These are phyloP conservation scores for Crenichthys baileyi DNA, from an alignment of 2,797 vertebrate genomes.

Conservation along the genomic window DNA sequence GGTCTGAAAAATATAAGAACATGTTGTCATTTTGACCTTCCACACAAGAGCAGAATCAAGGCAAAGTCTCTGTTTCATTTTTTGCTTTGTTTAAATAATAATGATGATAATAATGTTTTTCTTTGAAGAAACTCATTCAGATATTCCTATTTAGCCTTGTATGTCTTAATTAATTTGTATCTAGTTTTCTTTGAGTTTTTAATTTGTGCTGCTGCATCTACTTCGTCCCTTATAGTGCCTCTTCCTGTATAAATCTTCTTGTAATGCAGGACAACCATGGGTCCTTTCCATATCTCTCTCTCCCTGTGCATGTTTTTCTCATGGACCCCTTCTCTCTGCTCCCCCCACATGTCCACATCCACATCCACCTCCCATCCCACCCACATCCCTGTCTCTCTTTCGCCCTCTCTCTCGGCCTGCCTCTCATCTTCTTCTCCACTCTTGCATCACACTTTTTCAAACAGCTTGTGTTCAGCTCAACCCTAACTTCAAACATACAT, in stretches of 20 bases:
- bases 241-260: conserved; percentile 27
- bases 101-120: conserved; percentile 5
- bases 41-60: conserved; percentile 40
- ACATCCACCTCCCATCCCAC: not conserved
- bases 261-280: conserved; percentile 26
- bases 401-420: conserved; percentile 46
- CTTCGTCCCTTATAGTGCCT: conserved; percentile 31
- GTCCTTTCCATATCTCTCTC: conserved; percentile 49
- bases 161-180: conserved; percentile 27
- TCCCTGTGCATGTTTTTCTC: conserved; percentile 43
- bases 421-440: conserved; percentile 69
- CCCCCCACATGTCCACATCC: not conserved
- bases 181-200: conserved; percentile 10
- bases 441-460: conserved; percentile 77
- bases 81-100: conserved; percentile 5
- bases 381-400: conserved; percentile 27
- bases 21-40: conserved; percentile 72
- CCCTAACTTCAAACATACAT: conserved; percentile 80
- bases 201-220: conserved; percentile 36
- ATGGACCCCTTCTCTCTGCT: conserved; percentile 35
- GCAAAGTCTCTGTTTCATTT: conserved; percentile 34
- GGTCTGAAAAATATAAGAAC: conserved; percentile 31
- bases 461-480: conserved; percentile 72
- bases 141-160: conserved; percentile 6
- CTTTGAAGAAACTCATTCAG: conserved; percentile 6